Base-by-base conservation (phyloP, 2,113 vertebrate genomes). In the Tiliqua scincoides region DNA sequence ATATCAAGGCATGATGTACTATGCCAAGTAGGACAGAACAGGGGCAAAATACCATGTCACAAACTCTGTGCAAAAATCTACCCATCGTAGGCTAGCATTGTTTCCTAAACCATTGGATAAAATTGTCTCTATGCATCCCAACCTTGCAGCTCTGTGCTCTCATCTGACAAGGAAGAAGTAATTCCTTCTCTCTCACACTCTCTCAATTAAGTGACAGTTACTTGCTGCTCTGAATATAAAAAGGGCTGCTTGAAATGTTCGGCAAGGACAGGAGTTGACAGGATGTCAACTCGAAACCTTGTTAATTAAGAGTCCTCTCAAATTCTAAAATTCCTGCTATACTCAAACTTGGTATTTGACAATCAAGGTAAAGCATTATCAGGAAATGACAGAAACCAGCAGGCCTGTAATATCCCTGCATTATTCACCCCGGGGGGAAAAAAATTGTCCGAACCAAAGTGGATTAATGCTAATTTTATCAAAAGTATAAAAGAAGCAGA, bases 401-500 rank as follows among this genome's bases (percentile, higher is more conserved):
- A 52, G 43, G 1, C 4, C 78, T 61, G 57, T 9, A 78, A 20
- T 25, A 40, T 62, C 40, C 18, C 63, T 52, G 14, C 1, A 67
- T 83, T 43, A 78, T 37, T 75, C 59, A 6, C 35, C 37, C 1
- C 25, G 0, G 48, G 37, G 15, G 2, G 35, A 1, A 67, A 27
- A 2, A 8, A 62, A 70, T 40, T 18, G 68, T 70, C 32, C 70
- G 35, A 12, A 85, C 57, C 23, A 85, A 57, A n/a, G n/a, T 76
- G 20, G 40, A 72, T 80, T 84, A 30, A 78, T 87, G 65, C 43
- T 82, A 82, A 73, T 82, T 84, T 78, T 35, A 80, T 88, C 57
- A 83, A 71, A 72, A 3, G 85, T 52, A 12, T 91, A 79, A 92
- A 71, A 73, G 70, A 79, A 76, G 74, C 54, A 83, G 27, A 20